Evolutionary conservation across 2,797 vertebrate genomes (phyloP), one percentile per base, ranked within the genome.

Genomic region (Argyrosomus regius): DNA sequence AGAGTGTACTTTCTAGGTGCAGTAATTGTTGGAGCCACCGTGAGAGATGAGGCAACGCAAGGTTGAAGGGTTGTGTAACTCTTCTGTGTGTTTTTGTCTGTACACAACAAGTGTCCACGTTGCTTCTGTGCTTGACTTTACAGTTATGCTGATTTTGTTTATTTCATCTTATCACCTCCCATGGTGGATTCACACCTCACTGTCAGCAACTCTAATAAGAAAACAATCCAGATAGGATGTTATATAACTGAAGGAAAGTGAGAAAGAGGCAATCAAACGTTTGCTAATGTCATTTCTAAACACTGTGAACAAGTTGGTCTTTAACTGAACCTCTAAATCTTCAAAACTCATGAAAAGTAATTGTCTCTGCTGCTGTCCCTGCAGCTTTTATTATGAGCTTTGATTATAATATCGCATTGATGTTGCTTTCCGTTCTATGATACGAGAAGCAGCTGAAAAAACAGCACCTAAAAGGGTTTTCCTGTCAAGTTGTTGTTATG

Each of bases 11-110:
- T 77, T 64, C 46, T 75, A 65, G 39, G 60, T 80, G 67, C 41
- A 54, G 64, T 46, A 66, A 72, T 72, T 83, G 61, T 82, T 57
- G 9, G 18, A 35, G 63, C 45, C 18, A 24, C 5, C 9, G 49
- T 63, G 56, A 70, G 31, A 78, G 49, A 72, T 53, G 75, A 78
- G 65, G 43, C 82, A 85, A 43, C 52, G 48, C 41, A 22, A 66
- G 70, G 63, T 77, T 63, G 63, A 78, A 82, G 71, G 57, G 1
- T 84, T 84, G 75, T 87, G 75, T 74, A 87, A 83, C 80, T 64
- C 20, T 77, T 66, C 46, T 24, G 46, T n/a, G 39, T 65, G 56
- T 60, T 78, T 66, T 65, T 46, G 22, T 57, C 39, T 17, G 0
- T 68, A 58, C 63, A 26, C 35, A 59, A 6, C 72, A 46, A n/a